phyloP scores from a whole-genome alignment of 2,113 vertebrate species.

The Brachyhypopomus occidentalis region DNA sequence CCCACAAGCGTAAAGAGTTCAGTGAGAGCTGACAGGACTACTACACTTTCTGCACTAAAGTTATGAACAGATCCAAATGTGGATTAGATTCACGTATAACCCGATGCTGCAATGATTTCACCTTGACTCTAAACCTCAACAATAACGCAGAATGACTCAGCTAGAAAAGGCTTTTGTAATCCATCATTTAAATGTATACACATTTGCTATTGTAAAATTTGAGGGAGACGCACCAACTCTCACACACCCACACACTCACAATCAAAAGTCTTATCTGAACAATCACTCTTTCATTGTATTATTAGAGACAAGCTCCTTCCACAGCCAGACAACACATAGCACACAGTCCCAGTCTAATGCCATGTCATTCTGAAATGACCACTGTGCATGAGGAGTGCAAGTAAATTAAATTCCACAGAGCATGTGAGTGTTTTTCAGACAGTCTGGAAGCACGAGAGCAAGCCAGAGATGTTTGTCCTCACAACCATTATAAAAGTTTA shows the following conservation, averaged over 20 bases:
- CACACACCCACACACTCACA: slow-evolving; percentile 5
- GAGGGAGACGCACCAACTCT: slow-evolving; percentile 17
- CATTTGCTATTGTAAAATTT: neutral
- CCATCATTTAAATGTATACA: neutral
- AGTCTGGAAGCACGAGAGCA: slow-evolving; percentile 1
- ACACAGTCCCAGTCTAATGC: slow-evolving; percentile 20
- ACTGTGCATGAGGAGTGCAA: slow-evolving; percentile 30
- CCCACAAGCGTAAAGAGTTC: no score
- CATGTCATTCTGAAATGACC: slow-evolving; percentile 16
- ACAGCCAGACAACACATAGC: slow-evolving; percentile 21
- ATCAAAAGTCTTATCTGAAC: slow-evolving; percentile 27
- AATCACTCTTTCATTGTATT: slow-evolving; percentile 28
- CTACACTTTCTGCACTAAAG: no score
- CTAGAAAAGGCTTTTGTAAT: no score
- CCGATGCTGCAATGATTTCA: no score
- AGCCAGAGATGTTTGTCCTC: slow-evolving; percentile 25
- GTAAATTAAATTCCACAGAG: slow-evolving; percentile 20
- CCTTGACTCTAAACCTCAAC: no score
- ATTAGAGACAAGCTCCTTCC: slow-evolving; percentile 34
- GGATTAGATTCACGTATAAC: no score
- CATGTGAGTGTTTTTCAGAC: slow-evolving; percentile 21
- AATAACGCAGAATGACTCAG: no score
- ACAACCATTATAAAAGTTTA: slow-evolving; percentile 1
- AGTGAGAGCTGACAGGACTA: no score
- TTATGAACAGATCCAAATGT: no score